Evolutionary conservation across 1,140 invertebrate species (phyloP).

Genomic region (Cephus cinctus): DNA sequence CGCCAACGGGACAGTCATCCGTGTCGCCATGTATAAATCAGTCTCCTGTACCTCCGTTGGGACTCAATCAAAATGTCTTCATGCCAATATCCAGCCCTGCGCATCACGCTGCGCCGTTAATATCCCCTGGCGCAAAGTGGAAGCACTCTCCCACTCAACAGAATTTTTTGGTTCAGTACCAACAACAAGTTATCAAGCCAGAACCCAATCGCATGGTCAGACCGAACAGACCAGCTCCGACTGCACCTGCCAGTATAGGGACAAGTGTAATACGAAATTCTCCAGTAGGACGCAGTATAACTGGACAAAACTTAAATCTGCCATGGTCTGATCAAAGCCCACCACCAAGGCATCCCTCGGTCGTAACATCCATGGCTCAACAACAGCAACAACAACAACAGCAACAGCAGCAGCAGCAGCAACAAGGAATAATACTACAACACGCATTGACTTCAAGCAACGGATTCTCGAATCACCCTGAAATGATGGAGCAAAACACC

Average conservation of each 20-base stretch:
- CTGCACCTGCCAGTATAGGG: constrained; percentile 51
- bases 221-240: constrained; percentile 42
- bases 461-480: constrained; percentile 33
- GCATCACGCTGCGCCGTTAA: constrained; percentile 49
- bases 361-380: constrained; percentile 46
- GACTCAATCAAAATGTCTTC: constrained; percentile 72
- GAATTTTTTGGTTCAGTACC: constrained; percentile 52
- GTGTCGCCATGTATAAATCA: constrained; percentile 65
- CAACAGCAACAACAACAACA: constrained; percentile 34
- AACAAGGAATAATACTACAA: constrained; percentile 46
- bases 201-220: constrained; percentile 49
- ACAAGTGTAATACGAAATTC: constrained; percentile 83
- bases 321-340: constrained; percentile 51
- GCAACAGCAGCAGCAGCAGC: constrained; percentile 26
- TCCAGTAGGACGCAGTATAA: constrained; percentile 55
- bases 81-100: constrained; percentile 78
- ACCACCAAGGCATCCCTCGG: constrained; percentile 43
- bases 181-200: constrained; percentile 65
- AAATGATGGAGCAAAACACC: constrained; percentile 37
- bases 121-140: constrained; percentile 51
- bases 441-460: constrained; percentile 44
- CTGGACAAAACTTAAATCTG: constrained; percentile 32
- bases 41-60: constrained; percentile 64
- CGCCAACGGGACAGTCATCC: constrained; percentile 68
- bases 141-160: constrained; percentile 56